Conservation (phyloP, 2,113 vertebrate genomes). For the Zosterops japonicus region DNA sequence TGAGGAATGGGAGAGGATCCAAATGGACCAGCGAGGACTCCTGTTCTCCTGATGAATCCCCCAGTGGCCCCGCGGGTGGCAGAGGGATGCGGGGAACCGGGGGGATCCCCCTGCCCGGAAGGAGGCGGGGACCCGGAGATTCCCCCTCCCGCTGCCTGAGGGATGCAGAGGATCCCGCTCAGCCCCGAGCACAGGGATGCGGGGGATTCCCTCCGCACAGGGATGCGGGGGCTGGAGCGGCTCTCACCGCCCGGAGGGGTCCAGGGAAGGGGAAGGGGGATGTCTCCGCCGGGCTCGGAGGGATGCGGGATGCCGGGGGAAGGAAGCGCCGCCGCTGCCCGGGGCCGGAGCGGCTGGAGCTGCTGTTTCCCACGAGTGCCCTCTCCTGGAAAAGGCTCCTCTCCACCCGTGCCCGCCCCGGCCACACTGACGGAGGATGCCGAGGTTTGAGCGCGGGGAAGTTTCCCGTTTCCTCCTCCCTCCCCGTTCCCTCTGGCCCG, state of each 20-base stretch:
- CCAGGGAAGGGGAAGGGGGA: background rate
- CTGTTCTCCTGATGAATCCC: background rate
- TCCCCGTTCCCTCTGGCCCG: background rate
- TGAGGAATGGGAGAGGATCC: background rate
- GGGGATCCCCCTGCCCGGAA: background rate
- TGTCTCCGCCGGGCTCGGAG: background rate
- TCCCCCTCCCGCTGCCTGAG: background rate
- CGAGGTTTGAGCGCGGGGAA: accelerated
- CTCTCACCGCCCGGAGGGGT: accelerated
- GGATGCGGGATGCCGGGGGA: background rate
- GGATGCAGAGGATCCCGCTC: background rate
- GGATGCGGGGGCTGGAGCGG: accelerated
- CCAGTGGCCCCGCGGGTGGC: accelerated
- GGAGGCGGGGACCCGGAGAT: background rate
- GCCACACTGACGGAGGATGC: accelerated
- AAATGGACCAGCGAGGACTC: background rate
- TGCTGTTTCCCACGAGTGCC: conserved; percentile 63
- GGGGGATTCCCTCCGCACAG: background rate
- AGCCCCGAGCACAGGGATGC: background rate
- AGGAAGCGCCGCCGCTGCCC: background rate
- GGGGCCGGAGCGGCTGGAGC: background rate
- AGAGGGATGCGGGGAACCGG: background rate
- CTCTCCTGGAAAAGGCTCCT: conserved; percentile 63
- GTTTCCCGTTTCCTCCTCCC: background rate
- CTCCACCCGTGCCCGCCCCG: background rate